These are phyloP conservation scores for Falcunculus frontatus DNA, from an alignment of 2,113 vertebrate genomes.

Conservation along the genomic window DNA sequence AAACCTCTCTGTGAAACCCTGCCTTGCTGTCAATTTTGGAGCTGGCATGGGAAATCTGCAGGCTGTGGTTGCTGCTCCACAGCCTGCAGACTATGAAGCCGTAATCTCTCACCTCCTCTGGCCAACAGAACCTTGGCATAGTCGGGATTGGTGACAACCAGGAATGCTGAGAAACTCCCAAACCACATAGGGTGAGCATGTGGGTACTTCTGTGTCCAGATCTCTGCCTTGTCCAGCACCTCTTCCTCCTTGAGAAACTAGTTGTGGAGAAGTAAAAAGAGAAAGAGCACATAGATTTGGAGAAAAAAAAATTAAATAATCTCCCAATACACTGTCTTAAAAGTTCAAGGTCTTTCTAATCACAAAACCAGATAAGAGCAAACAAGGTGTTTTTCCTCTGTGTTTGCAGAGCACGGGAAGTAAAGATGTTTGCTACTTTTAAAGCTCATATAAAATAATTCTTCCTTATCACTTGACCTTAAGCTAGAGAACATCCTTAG, in stretches of 20 bases:
- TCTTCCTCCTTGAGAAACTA: conserved; percentile 39
- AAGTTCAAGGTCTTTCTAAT: neutral
- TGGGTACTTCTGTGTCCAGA: conserved; percentile 64
- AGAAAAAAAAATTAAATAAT: neutral
- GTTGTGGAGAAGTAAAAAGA: neutral
- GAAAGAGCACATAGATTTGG: neutral
- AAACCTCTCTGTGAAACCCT: neutral
- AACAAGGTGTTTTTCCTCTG: neutral
- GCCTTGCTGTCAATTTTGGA: neutral
- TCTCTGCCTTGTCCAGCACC: neutral
- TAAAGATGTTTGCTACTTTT: neutral
- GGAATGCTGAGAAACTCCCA: conserved; percentile 62
- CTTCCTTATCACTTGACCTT: neutral
- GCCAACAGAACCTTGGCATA: conserved; percentile 77
- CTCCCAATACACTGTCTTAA: neutral
- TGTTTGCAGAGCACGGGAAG: neutral
- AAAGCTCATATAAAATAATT: neutral
- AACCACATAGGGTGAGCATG: conserved; percentile 73
- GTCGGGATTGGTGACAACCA: conserved; percentile 74
- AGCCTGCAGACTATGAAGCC: neutral
- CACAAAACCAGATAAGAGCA: neutral
- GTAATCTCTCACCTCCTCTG: conserved; percentile 73
- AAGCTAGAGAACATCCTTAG: neutral
- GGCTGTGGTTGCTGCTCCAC: neutral
- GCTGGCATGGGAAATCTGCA: neutral